These are phyloP conservation scores for Eledona agricola DNA, from an alignment of 2,888 invertebrate species.

Conservation along the genomic window DNA sequence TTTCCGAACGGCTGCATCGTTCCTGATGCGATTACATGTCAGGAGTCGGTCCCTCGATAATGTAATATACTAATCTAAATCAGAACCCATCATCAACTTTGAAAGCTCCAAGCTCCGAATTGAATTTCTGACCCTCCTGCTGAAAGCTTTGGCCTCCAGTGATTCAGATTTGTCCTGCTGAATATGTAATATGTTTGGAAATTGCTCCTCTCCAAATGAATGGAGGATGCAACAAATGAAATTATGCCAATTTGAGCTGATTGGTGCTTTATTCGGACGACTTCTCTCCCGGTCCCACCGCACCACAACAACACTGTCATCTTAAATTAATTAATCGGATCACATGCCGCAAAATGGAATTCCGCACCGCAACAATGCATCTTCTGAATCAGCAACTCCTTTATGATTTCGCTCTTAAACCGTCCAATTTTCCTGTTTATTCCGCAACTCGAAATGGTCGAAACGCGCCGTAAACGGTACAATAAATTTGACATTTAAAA, in stretches of 20 bases:
- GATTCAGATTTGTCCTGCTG: constrained; percentile 43
- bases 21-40: constrained; percentile 54
- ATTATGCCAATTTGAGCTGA: constrained; percentile 29
- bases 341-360: constrained; percentile 9
- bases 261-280: constrained; percentile 10
- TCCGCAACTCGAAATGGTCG: too few species aligned
- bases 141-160: constrained; percentile 41
- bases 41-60: constrained; percentile 47
- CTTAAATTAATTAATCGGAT: constrained; percentile 6
- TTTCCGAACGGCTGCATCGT: constrained; percentile 53
- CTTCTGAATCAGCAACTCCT: constrained; percentile 12
- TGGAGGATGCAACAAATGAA: constrained; percentile 31
- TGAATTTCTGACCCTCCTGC: constrained; percentile 52
- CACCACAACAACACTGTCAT: background rate
- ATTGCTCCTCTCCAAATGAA: constrained; percentile 26
- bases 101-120: constrained; percentile 50
- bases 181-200: constrained; percentile 42
- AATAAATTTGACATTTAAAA: too few species aligned
- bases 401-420: constrained; percentile 9
- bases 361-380: constrained; percentile 9
- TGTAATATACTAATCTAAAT: constrained; percentile 56
- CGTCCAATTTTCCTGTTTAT: constrained; percentile 21
- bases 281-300: background rate
- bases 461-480: too few species aligned
- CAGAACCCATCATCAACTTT: constrained; percentile 53